phyloP scores from a whole-genome alignment of 2,113 vertebrate species.

The Chrysemys picta region DNA sequence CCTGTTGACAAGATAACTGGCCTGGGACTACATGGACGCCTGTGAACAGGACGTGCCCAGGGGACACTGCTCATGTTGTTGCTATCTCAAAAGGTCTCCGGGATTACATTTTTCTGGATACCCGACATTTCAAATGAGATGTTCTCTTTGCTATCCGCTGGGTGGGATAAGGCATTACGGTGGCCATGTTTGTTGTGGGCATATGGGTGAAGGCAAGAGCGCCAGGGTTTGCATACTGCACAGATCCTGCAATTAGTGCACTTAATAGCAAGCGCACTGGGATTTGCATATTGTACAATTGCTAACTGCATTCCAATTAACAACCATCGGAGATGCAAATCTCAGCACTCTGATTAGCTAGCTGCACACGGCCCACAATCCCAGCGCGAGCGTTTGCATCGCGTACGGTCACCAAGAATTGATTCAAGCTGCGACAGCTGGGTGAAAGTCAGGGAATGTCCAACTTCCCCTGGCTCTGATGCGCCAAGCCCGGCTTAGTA shows the following conservation, averaged over 20 bases:
- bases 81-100: neutral
- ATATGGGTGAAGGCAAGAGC: neutral
- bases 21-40: neutral
- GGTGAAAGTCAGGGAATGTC: neutral
- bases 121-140: neutral
- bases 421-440: neutral
- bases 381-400: neutral
- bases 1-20: neutral
- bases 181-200: neutral
- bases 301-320: neutral
- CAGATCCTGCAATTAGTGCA: neutral
- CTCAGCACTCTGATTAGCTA: neutral
- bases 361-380: neutral
- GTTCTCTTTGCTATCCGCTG: neutral
- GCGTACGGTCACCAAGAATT: neutral
- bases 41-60: neutral
- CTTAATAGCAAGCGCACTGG: neutral
- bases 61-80: neutral
- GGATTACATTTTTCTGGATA: neutral
- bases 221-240: neutral
- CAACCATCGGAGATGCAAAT: neutral
- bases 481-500: neutral
- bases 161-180: neutral
- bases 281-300: neutral
- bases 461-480: neutral